Base-by-base conservation (phyloP, 2,888 invertebrate species). In the Eupithecia centaureata region DNA sequence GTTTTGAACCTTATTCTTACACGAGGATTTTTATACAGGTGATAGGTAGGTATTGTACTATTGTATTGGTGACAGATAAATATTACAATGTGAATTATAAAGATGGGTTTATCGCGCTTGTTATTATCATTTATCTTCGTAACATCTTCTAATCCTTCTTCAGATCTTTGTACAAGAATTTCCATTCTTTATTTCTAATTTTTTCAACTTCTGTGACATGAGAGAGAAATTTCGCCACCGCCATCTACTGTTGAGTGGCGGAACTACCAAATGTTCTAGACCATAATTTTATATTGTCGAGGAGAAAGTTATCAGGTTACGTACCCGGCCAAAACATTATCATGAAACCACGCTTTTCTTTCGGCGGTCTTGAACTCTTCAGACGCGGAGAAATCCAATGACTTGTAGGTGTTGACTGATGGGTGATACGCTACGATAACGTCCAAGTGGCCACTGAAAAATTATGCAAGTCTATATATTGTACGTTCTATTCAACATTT, bases 381-480 rank as follows among this genome's bases (percentile, higher is more conserved):
- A 0, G 93, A 84, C 0, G 94, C 94, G 7, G 90, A 85, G 76
- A 89, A 92, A 1, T 86, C 77, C 0, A 93, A 75, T 0, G 89
- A 77, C 54, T 90, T 83, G 78, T 92, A 92, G 0, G 92, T 90
- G 71, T 94, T 94, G 67, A 95, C 92, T 0, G 95, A 95, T 7
- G 95, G 90, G 35, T 95, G 95, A 74, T 95, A 94, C 0, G 95
- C 95, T 15, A 95, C 94, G 57, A 96, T 95, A 70, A 96, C 94
- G 80, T 96, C 96, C 79, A 94, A 82, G 73, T 94, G 94, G 13
- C 94, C 94, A 75, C 94, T 94, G 80, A n/a, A 85, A 87, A 70
- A 8, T 57, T 59, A 38, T 13, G 13, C 25, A 27, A 27, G 27
- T 27, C 52, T 5, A 22, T 22, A 22, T 22, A 12, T 22, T 22